Evolutionary conservation across 2,797 vertebrate genomes (phyloP), one percentile per base, ranked within the genome.

Genomic region (Scarus forsteni): DNA sequence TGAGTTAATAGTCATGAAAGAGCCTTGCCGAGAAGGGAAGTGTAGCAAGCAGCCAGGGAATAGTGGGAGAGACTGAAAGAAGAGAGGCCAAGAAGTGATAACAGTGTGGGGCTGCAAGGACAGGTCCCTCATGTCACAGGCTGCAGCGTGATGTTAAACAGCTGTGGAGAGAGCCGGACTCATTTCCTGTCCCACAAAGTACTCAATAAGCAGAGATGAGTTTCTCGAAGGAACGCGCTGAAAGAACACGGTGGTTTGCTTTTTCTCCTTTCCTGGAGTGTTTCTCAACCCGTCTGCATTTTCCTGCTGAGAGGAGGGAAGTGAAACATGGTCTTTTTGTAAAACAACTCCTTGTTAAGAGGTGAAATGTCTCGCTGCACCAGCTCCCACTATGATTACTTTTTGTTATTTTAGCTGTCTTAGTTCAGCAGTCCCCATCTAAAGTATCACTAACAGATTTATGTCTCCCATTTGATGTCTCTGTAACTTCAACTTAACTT

Each of bases 141-240:
- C 83, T 60, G 67, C 58, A 3, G 69, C 10, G 15, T 88, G 90
- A 92, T 86, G 81, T 36, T 83, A 46, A 79, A 62, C 91, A 92
- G 90, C 89, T 92, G 92, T 69, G 60, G 18, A 43, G 59, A 69
- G 46, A n/a, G 49, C 10, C 11, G n/a, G 59, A 38, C 66, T 84
- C 68, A 61, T 69, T 87, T 89, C 86, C 89, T 84, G 78, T 81
- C 46, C 18, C 42, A 49, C 38, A 34, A 40, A 65, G 56, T 19
- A 48, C 0, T 34, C n/a, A 51, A 52, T 4, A 39, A 73, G 48
- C 50, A 18, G 27, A 56, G 46, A 46, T 8, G 53, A 78, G 75
- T 55, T 77, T 62, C 62, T 79, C 46, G 7, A 42, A 73, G 12
- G 42, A 63, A 60, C 14, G 42, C 3, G 10, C 8, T 12, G 16